phyloP scores from a whole-genome alignment of 2,113 vertebrate genomes.

The Donacobius atricapilla region DNA sequence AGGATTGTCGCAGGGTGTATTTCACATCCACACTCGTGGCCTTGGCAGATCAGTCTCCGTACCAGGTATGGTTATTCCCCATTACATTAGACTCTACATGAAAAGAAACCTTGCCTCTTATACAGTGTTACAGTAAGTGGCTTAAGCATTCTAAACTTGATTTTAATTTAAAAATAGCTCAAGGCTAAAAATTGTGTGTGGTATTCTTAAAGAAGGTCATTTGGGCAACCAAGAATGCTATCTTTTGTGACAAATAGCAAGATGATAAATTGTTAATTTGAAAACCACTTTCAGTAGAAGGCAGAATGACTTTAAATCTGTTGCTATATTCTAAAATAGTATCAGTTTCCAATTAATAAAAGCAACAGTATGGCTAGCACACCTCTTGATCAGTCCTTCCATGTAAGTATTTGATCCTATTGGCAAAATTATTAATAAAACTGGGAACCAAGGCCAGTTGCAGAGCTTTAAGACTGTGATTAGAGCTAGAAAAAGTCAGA shows the following conservation, averaged over 20 bases:
- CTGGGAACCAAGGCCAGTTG: not conserved
- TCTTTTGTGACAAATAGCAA: not conserved
- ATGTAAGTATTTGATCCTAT: not conserved
- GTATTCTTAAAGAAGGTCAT: not conserved
- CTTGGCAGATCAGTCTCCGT: slow-evolving; percentile 95
- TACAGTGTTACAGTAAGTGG: not conserved
- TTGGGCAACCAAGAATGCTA: not conserved
- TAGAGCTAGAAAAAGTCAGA: not conserved
- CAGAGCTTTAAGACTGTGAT: not conserved
- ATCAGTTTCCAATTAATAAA: not conserved
- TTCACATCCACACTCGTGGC: slow-evolving; percentile 88
- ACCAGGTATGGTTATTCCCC: slow-evolving; percentile 69
- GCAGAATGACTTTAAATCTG: not conserved
- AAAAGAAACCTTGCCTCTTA: not conserved
- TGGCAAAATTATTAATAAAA: not conserved
- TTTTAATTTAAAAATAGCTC: not conserved
- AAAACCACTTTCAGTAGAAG: not conserved
- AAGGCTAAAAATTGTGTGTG: not conserved
- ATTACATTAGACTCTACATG: not conserved
- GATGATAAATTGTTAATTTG: not conserved
- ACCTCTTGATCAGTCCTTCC: not conserved
- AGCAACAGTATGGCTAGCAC: not conserved
- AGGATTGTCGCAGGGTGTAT: slow-evolving; percentile 92
- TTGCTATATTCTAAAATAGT: not conserved
- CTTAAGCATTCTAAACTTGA: not conserved